Evolutionary conservation across 2,888 invertebrate genomes (phyloP), one percentile per base, ranked within the genome.

Genomic region (Ormyrus nitidulus): DNA sequence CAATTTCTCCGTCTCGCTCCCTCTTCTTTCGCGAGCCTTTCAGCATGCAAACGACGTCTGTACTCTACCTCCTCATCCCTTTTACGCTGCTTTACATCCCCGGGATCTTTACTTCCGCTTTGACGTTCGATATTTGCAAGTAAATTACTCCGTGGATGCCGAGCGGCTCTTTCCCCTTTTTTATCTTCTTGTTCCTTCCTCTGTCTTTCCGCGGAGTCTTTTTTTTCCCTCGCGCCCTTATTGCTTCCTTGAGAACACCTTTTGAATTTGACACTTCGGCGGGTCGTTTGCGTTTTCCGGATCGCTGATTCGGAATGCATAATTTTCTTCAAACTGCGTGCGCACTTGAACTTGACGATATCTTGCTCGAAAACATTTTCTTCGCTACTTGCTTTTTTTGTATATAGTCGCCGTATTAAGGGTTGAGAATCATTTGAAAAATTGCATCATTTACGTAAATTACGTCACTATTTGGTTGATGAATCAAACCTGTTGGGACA

Each of bases 121-220:
- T 78, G 76, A 73, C 73, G 76, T 81, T 76, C 79, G 68, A 79
- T 81, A 81, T 81, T 81, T 76, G 79, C 78, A 81, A 79, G 81
- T 81, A 81, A 81, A 81, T 81, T 76, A 81, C 69, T 79, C 79
- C 53, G 13, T 46, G 34, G 61, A 73, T 70, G 51, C 68, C 76
- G 61, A 54, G 19, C 54, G 46, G 8, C 56, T 56, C 46, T n/a
- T 19, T 9, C 62, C 8, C 44, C 19, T 7, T 13, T 58, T 13
- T 54, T 51, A 11, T 61, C 66, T n/a, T 66, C 44, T 54, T 48
- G n/a, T 54, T 34, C 65, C 11, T 49, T 3, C 11, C 34, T 66
- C 48, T 1, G 51, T 53, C 58, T 51, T 13, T 13, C 34, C 44
- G 5, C 34, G n/a, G 7, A 9, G 61, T 51, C 10, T 51, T 54